These are phyloP conservation scores for Holacanthus passer DNA, from an alignment of 2,113 vertebrate genomes.

Conservation along the genomic window DNA sequence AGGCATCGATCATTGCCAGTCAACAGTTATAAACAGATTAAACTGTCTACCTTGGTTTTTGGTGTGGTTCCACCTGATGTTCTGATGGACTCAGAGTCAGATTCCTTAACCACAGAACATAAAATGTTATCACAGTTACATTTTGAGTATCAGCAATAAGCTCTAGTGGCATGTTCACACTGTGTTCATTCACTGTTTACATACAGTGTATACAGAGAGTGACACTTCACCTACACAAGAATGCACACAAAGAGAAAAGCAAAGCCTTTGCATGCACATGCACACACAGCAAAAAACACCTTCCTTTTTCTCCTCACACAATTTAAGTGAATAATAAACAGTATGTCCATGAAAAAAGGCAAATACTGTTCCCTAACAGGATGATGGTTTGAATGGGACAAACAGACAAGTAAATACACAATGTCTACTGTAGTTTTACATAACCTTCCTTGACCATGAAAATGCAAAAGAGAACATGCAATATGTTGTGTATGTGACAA, in stretches of 20 bases:
- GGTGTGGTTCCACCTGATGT: conserved; percentile 19
- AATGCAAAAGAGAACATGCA: too few species aligned
- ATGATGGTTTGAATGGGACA: not conserved
- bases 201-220: not conserved
- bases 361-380: not conserved
- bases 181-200: not conserved
- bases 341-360: not conserved
- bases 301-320: not conserved
- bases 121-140: not conserved
- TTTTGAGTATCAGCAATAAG: not conserved
- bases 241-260: not conserved
- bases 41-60: conserved; percentile 46
- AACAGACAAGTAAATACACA: not conserved
- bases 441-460: not conserved
- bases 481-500: too few species aligned
- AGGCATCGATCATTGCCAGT: not conserved
- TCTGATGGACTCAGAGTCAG: conserved; percentile 20
- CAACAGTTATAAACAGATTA: not conserved
- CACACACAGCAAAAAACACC: not conserved
- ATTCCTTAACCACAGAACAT: conserved; percentile 28
- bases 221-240: not conserved
- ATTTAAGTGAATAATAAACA: not conserved
- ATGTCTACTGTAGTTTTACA: not conserved
- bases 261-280: not conserved
- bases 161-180: not conserved